phyloP scores from a whole-genome alignment of 2,113 vertebrate genomes.

The Microcebus murinus region DNA sequence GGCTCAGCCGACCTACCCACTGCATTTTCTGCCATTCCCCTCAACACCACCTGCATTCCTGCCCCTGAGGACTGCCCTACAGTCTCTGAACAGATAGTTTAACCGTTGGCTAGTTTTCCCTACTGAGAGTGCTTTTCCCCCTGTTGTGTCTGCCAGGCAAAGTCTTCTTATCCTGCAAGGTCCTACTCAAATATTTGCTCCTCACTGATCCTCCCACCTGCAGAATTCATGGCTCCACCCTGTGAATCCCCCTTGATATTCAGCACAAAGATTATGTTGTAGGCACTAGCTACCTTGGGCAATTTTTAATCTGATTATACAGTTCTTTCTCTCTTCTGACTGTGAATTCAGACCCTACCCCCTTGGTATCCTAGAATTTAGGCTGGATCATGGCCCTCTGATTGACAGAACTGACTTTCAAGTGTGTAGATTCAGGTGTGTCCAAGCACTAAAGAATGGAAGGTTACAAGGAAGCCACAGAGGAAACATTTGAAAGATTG shows the following conservation, averaged over 20 bases:
- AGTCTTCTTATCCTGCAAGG: background rate
- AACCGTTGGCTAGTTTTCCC: background rate
- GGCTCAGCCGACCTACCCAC: background rate
- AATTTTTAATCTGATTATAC: background rate
- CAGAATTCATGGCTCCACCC: too few relatives aligned
- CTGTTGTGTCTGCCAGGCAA: background rate
- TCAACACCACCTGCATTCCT: background rate
- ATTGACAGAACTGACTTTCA: background rate
- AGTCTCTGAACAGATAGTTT: background rate
- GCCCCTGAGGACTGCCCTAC: background rate
- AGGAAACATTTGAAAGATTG: background rate
- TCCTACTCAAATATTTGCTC: background rate
- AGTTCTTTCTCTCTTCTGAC: background rate
- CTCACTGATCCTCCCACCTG: background rate
- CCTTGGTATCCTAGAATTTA: background rate
- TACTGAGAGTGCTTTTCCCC: background rate
- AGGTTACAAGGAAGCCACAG: background rate
- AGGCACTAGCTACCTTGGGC: background rate
- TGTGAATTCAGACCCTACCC: background rate
- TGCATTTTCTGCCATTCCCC: background rate
- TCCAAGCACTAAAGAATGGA: background rate
- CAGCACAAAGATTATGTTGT: background rate
- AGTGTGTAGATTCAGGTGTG: background rate
- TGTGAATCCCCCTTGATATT: accelerated
- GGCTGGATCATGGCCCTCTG: background rate